Base-by-base conservation (phyloP, 2,888 invertebrate genomes). In the Acleris cristana region DNA sequence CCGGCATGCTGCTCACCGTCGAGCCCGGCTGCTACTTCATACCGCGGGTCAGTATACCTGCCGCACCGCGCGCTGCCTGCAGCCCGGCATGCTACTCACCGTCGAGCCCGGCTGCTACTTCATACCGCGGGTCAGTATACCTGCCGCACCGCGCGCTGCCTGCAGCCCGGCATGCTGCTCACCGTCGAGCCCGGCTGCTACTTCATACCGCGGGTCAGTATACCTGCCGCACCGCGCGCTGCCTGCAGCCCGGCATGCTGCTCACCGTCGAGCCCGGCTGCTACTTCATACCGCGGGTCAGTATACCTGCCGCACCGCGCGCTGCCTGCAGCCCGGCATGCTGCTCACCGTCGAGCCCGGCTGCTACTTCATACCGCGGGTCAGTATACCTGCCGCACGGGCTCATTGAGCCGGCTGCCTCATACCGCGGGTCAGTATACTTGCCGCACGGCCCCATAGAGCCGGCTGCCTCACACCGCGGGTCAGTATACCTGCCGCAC, bases 21-120 rank as follows among this genome's bases (percentile, higher is more conserved):
- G 99, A 99, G 83, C 99, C 99, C 0, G 99, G 99, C 55, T 98
- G 99, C 87, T 99, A 99, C 86, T 99, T 99, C 82, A 98, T 99
- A 79, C 96, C 96, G 21, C 21, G 21, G 21, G 21, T 21, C 21
- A 21, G 21, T 21, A 21, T 21, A 21, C 21, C 2, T 21, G 21
- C 21, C 94, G 99, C 72, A 99, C 98, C 1, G 96, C 97, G 0
- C 94, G 99, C 16, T 81, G 88, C 1, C 92, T 98, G 49, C 84
- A 94, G 70, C 92, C 95, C 16, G 95, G 96, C 75, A 99, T 99
- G 99, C 95, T 97, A 68, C 93, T 99, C 48, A 99, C 99, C 3
- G 95, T 99, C 16, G 99, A 99, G 83, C 99, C 99, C 0, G 99
- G 99, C 55, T 98, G 99, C 87, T 99, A 99, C 86, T 99, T 99